Evolutionary conservation across 2,888 invertebrate genomes (phyloP).

Genomic region (Pristionchus fissidentatus): DNA sequence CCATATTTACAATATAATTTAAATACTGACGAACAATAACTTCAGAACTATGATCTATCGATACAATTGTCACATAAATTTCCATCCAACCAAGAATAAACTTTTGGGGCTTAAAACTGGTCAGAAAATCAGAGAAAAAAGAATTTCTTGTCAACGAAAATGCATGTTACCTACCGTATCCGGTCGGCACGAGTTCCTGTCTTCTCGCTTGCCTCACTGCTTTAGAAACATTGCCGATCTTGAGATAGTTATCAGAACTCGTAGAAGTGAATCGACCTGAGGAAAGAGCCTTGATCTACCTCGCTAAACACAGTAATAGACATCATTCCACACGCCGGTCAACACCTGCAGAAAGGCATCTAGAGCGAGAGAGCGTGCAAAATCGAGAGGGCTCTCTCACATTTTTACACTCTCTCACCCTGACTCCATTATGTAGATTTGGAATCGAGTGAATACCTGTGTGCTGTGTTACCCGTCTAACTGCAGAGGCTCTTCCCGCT

Average conservation of each 20-base stretch:
- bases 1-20: background rate
- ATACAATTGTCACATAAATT: no score
- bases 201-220: conserved; percentile 79
- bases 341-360: no score
- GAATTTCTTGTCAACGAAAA: background rate
- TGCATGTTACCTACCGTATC: conserved; percentile 81
- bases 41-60: no score
- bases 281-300: background rate
- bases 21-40: background rate
- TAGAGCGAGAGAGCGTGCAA: no score
- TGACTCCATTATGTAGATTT: background rate
- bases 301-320: background rate
- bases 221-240: conserved; percentile 64
- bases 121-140: no score
- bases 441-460: background rate
- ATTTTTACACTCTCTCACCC: no score
- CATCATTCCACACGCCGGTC: no score
- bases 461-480: conserved; percentile 20
- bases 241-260: conserved; percentile 50
- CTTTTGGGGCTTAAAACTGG: no score
- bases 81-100: no score
- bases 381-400: no score
- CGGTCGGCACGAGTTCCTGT: conserved; percentile 88
- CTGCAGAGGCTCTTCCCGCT: background rate
- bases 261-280: conserved; percentile 19